Conservation (phyloP, 2,888 invertebrate genomes). For the Hypomecis atomaria region DNA sequence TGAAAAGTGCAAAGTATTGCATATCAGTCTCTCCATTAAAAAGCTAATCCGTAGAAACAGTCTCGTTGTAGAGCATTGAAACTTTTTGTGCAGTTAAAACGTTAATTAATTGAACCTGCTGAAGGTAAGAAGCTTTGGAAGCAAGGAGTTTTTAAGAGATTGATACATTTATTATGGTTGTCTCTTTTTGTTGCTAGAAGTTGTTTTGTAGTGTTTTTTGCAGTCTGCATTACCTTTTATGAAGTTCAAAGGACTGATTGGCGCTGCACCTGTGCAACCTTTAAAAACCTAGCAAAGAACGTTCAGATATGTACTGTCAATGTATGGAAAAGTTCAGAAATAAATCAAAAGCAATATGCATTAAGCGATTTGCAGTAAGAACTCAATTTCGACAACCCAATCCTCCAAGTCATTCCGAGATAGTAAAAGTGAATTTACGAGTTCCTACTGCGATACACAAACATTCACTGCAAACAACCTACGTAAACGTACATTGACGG, state of each 20-base stretch:
- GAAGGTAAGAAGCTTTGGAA: slow-evolving; percentile 16
- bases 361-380: slow-evolving; percentile 36
- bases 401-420: slow-evolving; percentile 46
- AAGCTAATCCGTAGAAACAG: slow-evolving; percentile 40
- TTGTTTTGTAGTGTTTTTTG: neutral
- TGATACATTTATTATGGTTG: neutral
- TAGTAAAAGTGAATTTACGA: slow-evolving; percentile 54
- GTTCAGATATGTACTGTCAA: too few relatives aligned
- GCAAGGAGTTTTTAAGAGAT: neutral
- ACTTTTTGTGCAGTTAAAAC: slow-evolving; percentile 50
- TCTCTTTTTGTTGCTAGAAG: neutral
- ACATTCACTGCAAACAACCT: slow-evolving; percentile 13
- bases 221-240: too few relatives aligned
- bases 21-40: slow-evolving; percentile 22
- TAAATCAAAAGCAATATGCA: slow-evolving; percentile 29
- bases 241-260: too few relatives aligned
- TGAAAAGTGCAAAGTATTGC: slow-evolving; percentile 14
- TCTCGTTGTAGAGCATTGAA: slow-evolving; percentile 36
- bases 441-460: slow-evolving; percentile 18
- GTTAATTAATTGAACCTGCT: slow-evolving; percentile 57
- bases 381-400: slow-evolving; percentile 43
- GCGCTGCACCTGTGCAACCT: too few relatives aligned
- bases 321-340: neutral
- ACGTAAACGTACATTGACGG: slow-evolving; percentile 38
- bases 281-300: too few relatives aligned